Evolutionary conservation across 2,888 invertebrate genomes (phyloP), one percentile per base, ranked within the genome.

Genomic region (Caenorhabditis zanzibari): DNA sequence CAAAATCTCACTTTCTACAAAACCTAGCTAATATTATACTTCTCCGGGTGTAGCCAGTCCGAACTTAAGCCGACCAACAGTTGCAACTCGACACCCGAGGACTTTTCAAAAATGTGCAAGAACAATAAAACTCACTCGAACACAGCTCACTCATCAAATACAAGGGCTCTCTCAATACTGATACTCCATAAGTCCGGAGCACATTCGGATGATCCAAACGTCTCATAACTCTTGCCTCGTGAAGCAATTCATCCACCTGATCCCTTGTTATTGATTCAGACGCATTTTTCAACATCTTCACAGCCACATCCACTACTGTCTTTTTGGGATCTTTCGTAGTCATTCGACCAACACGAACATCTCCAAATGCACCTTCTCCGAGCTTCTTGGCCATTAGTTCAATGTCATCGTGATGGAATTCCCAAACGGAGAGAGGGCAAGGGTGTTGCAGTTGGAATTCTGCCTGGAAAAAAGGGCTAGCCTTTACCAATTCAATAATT

Each of bases 301-400:
- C 74, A 1, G 81, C 81, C 41, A 73, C 73, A 10, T 59, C 69
- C 19, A 9, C 32, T 1, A 54, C 54, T 0, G 49, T 49, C 44
- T 38, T 72, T 41, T 69, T 61, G 16, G 77, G 61, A 16, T 59
- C 68, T 38, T 58, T 63, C 24, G 41, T 61, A 4, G 66, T 54
- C 54, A 81, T 38, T 22, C 44, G 35, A 12, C 81, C 81, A 24
- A 73, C 66, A 12, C 73, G 73, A 32, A 81, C 81, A 5, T 80
- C 80, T 32, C 80, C 80, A 28, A 72, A 80, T 22, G 80, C 80
- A 14, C 80, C 80, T 47, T 73, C 80, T 22, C 80, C 59, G 0
- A 59, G 44, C 22, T 79, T 80, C 38, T 72, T 75, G 5, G 69
- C 64, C 26, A 19, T 4, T 7, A 83, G 22, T n/a, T 83, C 73